Evolutionary conservation across 2,888 invertebrate genomes (phyloP), one percentile per base, ranked within the genome.

Genomic region (Nemapogon koenigi): DNA sequence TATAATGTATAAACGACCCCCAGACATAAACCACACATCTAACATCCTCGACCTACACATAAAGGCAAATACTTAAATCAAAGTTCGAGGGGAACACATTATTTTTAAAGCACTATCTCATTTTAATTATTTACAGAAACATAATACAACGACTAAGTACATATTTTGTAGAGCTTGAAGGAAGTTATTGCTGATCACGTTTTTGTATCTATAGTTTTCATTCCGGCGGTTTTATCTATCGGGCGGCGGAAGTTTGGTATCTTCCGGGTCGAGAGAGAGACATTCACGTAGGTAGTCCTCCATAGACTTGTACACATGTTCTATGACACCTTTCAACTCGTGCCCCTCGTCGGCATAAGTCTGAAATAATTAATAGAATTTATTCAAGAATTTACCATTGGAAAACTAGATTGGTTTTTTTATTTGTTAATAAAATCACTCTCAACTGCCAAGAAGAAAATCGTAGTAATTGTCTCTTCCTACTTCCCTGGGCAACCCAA

Each of bases 331-430:
- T 49, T 81, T 79, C 45, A 95, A 76, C 51, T 89, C 86, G 70
- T 95, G 94, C 44, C 91, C 92, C 75, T 94, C 93, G 65, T 95
- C 93, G 36, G 94, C 92, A 65, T 96, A 96, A 49, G 92, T 90
- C 94, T 95, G 81, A 14, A 80, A 78, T 36, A 35, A 41, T 35
- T 37, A 35, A 16, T n/a, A 35, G 22, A 8, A 35, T 16, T n/a
- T n/a, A n/a, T n/a, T n/a, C n/a, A n/a, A n/a, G n/a, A n/a, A n/a
- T n/a, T n/a, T n/a, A n/a, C n/a, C n/a, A n/a, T n/a, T n/a, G n/a
- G n/a, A n/a, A n/a, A n/a, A n/a, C n/a, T n/a, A n/a, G n/a, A n/a
- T n/a, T n/a, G n/a, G n/a, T n/a, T n/a, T n/a, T n/a, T n/a, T n/a
- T n/a, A n/a, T n/a, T n/a, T n/a, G n/a, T n/a, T n/a, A n/a, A n/a